Base-by-base conservation (phyloP, 2,113 vertebrate species). In the Amphiprion percula region DNA sequence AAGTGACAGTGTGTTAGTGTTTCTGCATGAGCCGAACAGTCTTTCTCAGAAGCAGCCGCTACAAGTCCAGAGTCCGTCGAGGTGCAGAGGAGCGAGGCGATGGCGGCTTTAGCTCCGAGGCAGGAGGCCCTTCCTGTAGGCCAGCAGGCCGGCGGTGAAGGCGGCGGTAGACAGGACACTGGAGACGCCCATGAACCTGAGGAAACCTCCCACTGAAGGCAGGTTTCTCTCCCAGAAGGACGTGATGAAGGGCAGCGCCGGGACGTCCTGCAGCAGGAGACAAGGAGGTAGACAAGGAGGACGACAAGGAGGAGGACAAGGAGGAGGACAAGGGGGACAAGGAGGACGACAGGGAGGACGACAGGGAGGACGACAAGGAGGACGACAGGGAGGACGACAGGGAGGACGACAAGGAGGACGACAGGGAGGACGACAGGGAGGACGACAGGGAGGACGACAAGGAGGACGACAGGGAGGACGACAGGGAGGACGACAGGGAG, bases 221-320 rank as follows among this genome's bases (percentile, higher is more conserved):
- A 97, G 64, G 68, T 98, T 95, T 83, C 96, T 96, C 92, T 99
- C 97, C 96, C 95, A 96, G 90, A 99, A 99, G 56, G 95, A 96
- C 49, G 93, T 95, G 66, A 89, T 90, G 68, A 98, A 96, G 4
- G 97, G 96, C 47, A 80, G 71, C 0, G 93, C 92, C 19, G 96
- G 97, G n/a, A 99, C 94, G 56, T 99, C 97, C 98, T 99, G 92
- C 17, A 17, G 37, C 2, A 17, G 14, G 49, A 28, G 49, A 62
- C 66, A 41, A 26, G 39, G 39, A 62, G 12, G n/a, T 54, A 8
- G 15, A 14, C 0, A 11, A 55, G 41, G 6, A 39, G 5, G 1
- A 5, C 7, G 6, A 49, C 5, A 23, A 5, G 33, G 11, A 17
- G 58, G 58, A 16, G 0, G 17, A 55, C 21, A 21, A 21, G 21